A percentile compares a stretch with the other conserved stretches of the same genome.
Evolutionary conservation across 1,140 invertebrate genomes (phyloP).

Genomic region (Neodiprion pinetum): DNA sequence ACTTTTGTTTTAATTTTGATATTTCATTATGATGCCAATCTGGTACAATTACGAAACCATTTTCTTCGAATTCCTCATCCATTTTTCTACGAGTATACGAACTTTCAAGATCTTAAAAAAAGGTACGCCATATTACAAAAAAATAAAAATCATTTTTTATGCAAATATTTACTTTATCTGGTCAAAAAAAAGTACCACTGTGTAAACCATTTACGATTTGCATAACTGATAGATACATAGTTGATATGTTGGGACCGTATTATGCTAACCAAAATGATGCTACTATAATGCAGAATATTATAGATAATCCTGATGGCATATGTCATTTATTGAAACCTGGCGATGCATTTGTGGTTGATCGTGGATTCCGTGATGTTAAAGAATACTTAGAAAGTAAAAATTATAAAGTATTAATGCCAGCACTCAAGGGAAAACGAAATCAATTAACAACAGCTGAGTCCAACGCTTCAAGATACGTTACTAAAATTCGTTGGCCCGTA

Average conservation of each 20-base stretch:
- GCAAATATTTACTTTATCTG: no score
- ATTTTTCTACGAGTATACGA: no score
- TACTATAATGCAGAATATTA: neutral
- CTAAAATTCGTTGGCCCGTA: conserved; percentile 20
- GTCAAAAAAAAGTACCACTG: no score
- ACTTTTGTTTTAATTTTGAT: no score
- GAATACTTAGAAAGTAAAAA: conserved; percentile 20
- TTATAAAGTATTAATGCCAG: conserved; percentile 22
- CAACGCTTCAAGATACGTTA: conserved; percentile 23
- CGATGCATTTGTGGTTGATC: conserved; percentile 16
- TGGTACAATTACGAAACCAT: no score
- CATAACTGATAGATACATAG: neutral
- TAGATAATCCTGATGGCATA: conserved; percentile 7
- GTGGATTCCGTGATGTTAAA: conserved; percentile 23
- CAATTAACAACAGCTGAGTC: conserved; percentile 23
- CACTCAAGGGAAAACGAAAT: conserved; percentile 24
- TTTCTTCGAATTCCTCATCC: no score
- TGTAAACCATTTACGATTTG: no score
- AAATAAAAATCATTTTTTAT: no score
- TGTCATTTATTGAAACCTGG: conserved; percentile 16
- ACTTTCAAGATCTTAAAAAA: no score
- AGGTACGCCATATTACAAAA: no score
- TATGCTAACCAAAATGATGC: conserved; percentile 10
- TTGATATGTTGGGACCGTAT: conserved; percentile 8
- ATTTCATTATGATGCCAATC: no score